Conservation (phyloP, 2,888 invertebrate genomes). For the Hipparchia semele region DNA sequence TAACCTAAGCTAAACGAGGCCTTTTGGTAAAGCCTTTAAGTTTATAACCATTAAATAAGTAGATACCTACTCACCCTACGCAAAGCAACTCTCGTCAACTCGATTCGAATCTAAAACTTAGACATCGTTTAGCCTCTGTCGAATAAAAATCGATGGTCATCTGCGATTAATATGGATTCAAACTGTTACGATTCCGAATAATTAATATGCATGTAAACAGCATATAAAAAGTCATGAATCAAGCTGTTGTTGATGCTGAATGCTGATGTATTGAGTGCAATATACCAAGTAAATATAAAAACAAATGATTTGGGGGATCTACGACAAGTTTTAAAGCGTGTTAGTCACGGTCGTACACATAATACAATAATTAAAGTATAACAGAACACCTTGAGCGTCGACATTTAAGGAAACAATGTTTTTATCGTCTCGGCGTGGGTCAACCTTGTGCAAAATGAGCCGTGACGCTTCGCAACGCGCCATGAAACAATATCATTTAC, state of each 20-base stretch:
- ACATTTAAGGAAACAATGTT: conserved; percentile 17
- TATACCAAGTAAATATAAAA: not conserved
- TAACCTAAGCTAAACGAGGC: too few species aligned
- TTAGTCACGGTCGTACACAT: not conserved
- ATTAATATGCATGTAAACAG: too few species aligned
- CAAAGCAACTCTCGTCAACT: too few species aligned
- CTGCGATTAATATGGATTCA: too few species aligned
- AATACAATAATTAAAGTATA: not conserved
- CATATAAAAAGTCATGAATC: too few species aligned
- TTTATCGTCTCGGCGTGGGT: conserved; percentile 11
- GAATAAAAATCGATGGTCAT: not conserved
- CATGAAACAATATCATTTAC: not conserved
- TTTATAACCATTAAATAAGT: too few species aligned
- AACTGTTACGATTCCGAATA: too few species aligned
- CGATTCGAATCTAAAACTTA: too few species aligned
- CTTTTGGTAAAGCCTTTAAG: too few species aligned
- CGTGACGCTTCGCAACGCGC: not conserved
- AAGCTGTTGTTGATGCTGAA: too few species aligned
- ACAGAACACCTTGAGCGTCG: conserved; percentile 9
- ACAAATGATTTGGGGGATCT: not conserved
- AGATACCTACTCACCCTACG: too few species aligned
- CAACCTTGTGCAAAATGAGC: conserved; percentile 20
- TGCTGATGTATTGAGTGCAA: not conserved
- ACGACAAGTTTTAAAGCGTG: not conserved
- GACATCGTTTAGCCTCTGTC: not conserved